Base-by-base conservation (phyloP, 2,797 vertebrate species). In the Alcedo quadribrachys region DNA sequence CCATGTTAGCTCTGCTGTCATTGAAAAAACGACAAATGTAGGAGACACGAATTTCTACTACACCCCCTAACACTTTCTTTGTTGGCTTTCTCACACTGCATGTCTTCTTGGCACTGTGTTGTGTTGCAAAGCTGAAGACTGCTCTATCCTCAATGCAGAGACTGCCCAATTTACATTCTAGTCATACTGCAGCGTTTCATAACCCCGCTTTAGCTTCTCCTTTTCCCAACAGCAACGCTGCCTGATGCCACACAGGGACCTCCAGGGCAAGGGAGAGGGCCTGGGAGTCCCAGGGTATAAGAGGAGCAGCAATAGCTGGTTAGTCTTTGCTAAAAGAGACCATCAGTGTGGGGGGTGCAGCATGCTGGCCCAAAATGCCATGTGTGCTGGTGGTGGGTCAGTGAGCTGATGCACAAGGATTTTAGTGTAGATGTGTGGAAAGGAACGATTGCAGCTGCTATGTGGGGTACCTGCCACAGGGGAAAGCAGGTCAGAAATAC, bases 101-200 rank as follows among this genome's bases (percentile, higher is more conserved):
- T 76, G 73, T 80, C 79, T 87, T 86, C 27, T 80, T 43, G 42
- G 90, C 93, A 93, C 19, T 50, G 8, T 1, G 11, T 78, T 78
- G 58, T 58, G 33, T 86, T 82, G 66, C 66, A 60, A 67, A 78
- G 90, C 92, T 50, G 76, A 82, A 86, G 84, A 51, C 60, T 90
- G 88, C 54, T 83, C 54, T 83, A 69, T 55, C 79, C 92, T 94
- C 69, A 15, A 3, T 87, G 85, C 93, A 87, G 88, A 75, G 51
- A 17, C 65, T 33, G 37, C 51, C 76, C 79, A 37, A 76, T 95
- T 94, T 94, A 80, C 88, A 94, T 96, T 94, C 93, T 83, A 63
- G 66, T 93, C 81, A 55, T 76, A 37, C 60, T 73, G 86, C 79
- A 43, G 60, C 8, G 0, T 90, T 95, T 94, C 69, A 35, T 92